Conservation (phyloP, 2,888 invertebrate genomes). For the Lasius fuliginosus region DNA sequence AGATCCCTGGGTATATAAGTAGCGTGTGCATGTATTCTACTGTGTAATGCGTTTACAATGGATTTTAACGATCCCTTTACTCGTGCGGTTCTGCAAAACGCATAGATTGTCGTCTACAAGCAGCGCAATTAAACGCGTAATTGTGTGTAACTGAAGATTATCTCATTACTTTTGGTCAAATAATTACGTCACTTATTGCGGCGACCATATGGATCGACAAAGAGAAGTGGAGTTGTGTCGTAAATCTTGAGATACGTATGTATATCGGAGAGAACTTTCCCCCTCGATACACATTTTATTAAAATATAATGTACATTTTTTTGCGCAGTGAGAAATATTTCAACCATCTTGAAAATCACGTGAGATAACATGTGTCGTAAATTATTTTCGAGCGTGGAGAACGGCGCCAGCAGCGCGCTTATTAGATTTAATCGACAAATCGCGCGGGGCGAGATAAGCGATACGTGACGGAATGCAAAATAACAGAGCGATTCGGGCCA, state of each 20-base stretch:
- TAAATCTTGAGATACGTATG: neutral
- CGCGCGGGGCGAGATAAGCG: conserved; percentile 54
- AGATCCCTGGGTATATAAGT: conserved; percentile 60
- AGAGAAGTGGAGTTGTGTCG: neutral
- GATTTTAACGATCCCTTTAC: conserved; percentile 72
- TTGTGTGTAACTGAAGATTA: conserved; percentile 8
- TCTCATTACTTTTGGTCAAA: neutral
- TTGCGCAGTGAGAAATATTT: neutral
- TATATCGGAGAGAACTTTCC: neutral
- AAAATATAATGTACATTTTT: neutral
- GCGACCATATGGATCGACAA: neutral
- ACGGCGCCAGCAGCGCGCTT: conserved; percentile 28
- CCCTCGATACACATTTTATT: neutral
- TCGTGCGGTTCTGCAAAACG: neutral
- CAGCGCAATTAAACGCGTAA: conserved; percentile 20
- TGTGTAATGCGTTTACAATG: conserved; percentile 71
- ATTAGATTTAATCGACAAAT: conserved; percentile 38
- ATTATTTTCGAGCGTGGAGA: conserved; percentile 17
- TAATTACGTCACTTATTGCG: conserved; percentile 3
- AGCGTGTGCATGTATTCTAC: conserved; percentile 45
- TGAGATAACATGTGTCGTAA: neutral
- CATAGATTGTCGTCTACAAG: conserved; percentile 10
- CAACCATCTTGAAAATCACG: neutral
- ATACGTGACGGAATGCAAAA: conserved; percentile 73
- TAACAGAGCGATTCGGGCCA: conserved; percentile 56